A percentile compares a stretch with the other conserved stretches of the same genome.
phyloP scores from a whole-genome alignment of 2,888 invertebrate genomes.

The Abrostola triplasia region DNA sequence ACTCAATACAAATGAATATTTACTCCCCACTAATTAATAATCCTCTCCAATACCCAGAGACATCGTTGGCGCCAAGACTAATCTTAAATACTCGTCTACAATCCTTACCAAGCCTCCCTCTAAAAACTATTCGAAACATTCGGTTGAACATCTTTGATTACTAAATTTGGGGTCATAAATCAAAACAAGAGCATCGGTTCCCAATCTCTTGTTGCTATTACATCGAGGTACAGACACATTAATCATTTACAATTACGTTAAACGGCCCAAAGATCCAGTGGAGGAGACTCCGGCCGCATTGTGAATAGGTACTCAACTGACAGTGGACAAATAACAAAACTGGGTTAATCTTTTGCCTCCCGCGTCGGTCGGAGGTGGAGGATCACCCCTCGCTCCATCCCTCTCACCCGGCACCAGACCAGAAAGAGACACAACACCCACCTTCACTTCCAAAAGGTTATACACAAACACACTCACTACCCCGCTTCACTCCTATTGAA shows the following conservation, averaged over 20 bases:
- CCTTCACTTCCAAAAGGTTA: constrained; percentile 68
- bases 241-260: constrained; percentile 88
- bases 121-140: constrained; percentile 55
- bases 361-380: constrained; percentile 79
- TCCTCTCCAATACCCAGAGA: neutral
- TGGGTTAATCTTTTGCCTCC: constrained; percentile 88
- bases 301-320: constrained; percentile 88
- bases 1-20: neutral
- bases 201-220: constrained; percentile 81
- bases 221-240: constrained; percentile 81
- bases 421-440: constrained; percentile 74
- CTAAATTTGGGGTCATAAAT: constrained; percentile 75
- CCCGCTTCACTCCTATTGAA: constrained; percentile 59
- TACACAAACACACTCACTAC: constrained; percentile 55
- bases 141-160: constrained; percentile 63
- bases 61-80: neutral
- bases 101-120: constrained; percentile 20
- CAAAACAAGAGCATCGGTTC: constrained; percentile 77
- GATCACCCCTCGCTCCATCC: constrained; percentile 77
- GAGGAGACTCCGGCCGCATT: constrained; percentile 84
- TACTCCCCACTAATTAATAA: constrained; percentile 1
- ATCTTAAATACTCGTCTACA: constrained; percentile 1
- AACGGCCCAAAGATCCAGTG: constrained; percentile 83
- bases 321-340: constrained; percentile 89
- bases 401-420: constrained; percentile 72